Evolutionary conservation across 2,888 invertebrate species (phyloP).

Genomic region (Gibbula magus): DNA sequence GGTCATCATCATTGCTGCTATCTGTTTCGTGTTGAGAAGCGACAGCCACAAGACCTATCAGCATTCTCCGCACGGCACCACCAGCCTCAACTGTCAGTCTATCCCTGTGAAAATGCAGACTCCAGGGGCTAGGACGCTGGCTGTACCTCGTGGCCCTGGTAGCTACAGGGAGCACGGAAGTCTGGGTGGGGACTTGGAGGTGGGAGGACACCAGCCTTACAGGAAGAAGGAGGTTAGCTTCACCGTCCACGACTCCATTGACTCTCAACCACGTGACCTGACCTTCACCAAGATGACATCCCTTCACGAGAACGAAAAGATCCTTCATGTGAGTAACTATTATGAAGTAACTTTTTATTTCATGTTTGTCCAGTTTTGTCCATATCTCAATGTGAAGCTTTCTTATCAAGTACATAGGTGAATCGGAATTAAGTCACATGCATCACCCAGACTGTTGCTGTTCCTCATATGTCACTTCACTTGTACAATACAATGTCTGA

Average conservation of each 20-base stretch:
- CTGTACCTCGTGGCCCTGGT: not conserved
- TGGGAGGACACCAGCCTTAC: not conserved
- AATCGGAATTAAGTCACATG: too few species aligned
- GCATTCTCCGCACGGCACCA: not conserved
- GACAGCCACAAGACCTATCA: constrained; percentile 26
- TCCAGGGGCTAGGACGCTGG: not conserved
- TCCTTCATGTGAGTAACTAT: not conserved
- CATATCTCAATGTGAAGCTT: too few species aligned
- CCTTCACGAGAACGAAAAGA: constrained; percentile 6
- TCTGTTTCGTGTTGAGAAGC: constrained; percentile 39
- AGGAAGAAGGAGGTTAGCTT: constrained; percentile 46
- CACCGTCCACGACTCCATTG: constrained; percentile 34
- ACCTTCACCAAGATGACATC: constrained; percentile 2
- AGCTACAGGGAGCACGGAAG: constrained; percentile 27
- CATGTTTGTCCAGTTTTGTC: too few species aligned
- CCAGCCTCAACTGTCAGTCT: not conserved
- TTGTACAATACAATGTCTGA: too few species aligned
- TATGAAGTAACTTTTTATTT: not conserved
- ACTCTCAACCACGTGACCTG: not conserved
- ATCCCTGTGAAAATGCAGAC: not conserved
- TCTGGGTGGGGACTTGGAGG: not conserved
- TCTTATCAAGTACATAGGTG: too few species aligned
- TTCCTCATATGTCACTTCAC: too few species aligned
- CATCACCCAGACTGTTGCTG: too few species aligned
- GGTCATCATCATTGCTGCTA: constrained; percentile 44